Evolutionary conservation across 2,113 vertebrate species (phyloP).

Genomic region (Recurvirostra avosetta): DNA sequence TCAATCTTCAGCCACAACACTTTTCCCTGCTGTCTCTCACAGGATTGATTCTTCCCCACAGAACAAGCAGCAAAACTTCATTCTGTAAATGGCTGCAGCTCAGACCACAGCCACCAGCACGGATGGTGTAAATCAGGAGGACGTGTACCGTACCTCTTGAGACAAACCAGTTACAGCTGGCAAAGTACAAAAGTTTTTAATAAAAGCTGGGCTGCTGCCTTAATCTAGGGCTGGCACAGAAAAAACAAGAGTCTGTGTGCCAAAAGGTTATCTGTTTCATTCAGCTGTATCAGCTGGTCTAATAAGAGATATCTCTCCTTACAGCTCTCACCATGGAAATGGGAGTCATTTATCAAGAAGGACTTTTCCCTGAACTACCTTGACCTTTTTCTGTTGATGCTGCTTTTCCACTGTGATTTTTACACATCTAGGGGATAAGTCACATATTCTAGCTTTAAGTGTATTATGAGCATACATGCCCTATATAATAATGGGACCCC

Average conservation of each 20-base stretch:
- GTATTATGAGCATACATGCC: neutral
- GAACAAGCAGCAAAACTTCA: neutral
- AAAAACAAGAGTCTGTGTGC: neutral
- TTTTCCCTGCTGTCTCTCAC: neutral
- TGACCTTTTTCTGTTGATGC: slow-evolving; percentile 14
- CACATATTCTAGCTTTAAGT: neutral
- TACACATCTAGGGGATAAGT: neutral
- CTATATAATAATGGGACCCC: neutral
- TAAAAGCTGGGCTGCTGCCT: neutral
- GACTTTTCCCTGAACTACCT: neutral
- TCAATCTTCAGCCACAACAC: neutral
- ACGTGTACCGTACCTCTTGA: neutral
- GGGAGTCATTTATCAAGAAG: slow-evolving; percentile 29
- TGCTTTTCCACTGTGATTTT: neutral
- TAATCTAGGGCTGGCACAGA: neutral
- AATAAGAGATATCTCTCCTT: slow-evolving; percentile 19
- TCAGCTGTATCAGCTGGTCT: slow-evolving; percentile 30
- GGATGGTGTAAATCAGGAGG: neutral
- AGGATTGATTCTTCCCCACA: neutral
- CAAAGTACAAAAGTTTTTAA: neutral
- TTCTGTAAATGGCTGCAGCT: neutral
- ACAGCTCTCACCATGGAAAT: slow-evolving; percentile 19
- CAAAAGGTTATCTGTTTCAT: slow-evolving; percentile 39
- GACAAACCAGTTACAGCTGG: neutral
- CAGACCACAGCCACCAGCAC: neutral